These are phyloP conservation scores for Dinocampus coccinellae DNA, from an alignment of 2,888 invertebrate species.

Conservation along the genomic window DNA sequence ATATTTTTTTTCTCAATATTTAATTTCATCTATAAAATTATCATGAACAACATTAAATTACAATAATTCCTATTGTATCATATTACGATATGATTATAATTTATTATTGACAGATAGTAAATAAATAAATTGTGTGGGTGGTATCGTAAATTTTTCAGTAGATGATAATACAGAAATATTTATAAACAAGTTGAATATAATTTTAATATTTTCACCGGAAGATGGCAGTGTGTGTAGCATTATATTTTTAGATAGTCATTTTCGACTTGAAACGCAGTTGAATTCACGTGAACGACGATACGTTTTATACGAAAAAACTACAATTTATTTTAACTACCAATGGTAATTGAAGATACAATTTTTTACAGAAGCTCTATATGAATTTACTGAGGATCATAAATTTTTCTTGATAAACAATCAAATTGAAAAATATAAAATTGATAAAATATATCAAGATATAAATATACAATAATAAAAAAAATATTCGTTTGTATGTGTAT, in stretches of 20 bases:
- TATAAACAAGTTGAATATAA: neutral
- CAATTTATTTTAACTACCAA: slow-evolving; percentile 25
- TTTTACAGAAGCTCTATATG: neutral
- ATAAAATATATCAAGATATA: too few relatives aligned
- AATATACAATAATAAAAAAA: neutral
- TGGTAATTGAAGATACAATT: slow-evolving; percentile 29
- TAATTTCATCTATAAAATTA: too few relatives aligned
- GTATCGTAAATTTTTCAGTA: neutral
- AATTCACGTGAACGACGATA: too few relatives aligned
- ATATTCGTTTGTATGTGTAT: too few relatives aligned
- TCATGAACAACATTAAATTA: too few relatives aligned
- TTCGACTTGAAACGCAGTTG: too few relatives aligned
- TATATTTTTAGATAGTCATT: slow-evolving; percentile 4
- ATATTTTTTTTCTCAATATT: too few relatives aligned
- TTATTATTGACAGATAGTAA: neutral
- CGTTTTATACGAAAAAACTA: too few relatives aligned
- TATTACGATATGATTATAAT: neutral
- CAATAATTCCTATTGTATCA: neutral
- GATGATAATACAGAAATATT: neutral
- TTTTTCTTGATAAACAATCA: slow-evolving; percentile 1
- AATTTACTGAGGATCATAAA: too few relatives aligned
- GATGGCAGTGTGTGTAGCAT: neutral
- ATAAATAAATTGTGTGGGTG: too few relatives aligned
- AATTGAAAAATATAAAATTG: too few relatives aligned
- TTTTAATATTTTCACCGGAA: neutral